These are phyloP conservation scores for Chironex yamaguchii DNA, from an alignment of 30 jellyfish, hydroid and myxozoan genomes.

Conservation along the genomic window DNA sequence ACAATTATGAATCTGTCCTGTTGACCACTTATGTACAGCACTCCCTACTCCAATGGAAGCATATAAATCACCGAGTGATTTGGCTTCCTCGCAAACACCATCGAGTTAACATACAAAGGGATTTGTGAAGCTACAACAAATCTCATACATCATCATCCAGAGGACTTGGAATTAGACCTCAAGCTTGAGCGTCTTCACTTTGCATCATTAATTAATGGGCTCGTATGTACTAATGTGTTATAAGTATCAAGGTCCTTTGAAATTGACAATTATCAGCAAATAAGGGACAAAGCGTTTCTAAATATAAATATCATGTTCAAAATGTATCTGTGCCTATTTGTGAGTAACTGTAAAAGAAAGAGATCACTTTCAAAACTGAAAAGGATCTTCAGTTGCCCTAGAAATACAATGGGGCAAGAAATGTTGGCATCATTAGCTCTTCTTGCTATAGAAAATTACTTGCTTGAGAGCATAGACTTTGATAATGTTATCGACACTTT, in stretches of 20 bases:
- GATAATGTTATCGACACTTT: background rate
- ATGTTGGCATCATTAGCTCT: constrained; percentile 12
- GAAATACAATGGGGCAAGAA: constrained; percentile 30
- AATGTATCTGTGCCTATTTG: background rate
- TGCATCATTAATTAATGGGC: background rate
- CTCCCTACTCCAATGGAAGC: too few species aligned
- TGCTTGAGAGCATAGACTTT: background rate
- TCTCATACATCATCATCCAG: background rate
- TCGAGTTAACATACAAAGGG: background rate
- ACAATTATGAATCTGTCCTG: background rate
- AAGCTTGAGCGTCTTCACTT: background rate
- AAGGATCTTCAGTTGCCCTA: too few species aligned
- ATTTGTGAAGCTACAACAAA: background rate
- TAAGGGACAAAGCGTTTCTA: background rate
- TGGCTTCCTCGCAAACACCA: background rate
- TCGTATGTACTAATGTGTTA: background rate
- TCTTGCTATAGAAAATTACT: constrained; percentile 3
- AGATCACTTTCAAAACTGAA: too few species aligned
- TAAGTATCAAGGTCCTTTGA: background rate
- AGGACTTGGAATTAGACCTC: background rate
- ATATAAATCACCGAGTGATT: background rate
- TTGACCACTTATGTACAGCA: background rate
- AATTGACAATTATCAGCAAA: background rate
- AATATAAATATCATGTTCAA: background rate
- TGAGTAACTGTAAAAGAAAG: background rate